A percentile compares a stretch with the other conserved stretches of the same genome.
Evolutionary conservation across 2,888 invertebrate genomes (phyloP).

Genomic region (Salticus scenicus): DNA sequence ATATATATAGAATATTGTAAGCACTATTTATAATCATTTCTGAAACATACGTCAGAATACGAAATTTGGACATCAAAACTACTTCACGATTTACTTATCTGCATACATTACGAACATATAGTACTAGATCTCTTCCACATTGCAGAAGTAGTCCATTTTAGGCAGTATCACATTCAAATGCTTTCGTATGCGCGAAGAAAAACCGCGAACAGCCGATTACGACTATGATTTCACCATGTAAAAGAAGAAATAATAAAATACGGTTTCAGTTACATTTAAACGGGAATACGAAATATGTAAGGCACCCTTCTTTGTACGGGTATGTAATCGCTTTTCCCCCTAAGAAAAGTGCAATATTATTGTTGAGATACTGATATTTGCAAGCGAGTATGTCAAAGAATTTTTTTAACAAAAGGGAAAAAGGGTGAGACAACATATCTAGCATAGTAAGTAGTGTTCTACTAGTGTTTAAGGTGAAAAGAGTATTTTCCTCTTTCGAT

Average conservation of each 20-base stretch:
- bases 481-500: too few relatives aligned
- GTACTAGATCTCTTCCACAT: neutral
- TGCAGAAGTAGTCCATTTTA: neutral
- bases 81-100: too few relatives aligned
- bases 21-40: too few relatives aligned
- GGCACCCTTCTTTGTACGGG: too few relatives aligned
- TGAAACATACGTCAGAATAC: too few relatives aligned
- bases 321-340: too few relatives aligned
- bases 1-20: too few relatives aligned
- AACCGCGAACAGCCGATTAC: constrained; percentile 32
- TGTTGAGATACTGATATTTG: constrained; percentile 60
- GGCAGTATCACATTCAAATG: constrained; percentile 34
- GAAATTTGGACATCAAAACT: too few relatives aligned
- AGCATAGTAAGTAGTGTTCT: constrained; percentile 46
- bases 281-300: constrained; percentile 39
- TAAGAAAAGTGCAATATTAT: constrained; percentile 32
- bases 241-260: constrained; percentile 38
- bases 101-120: too few relatives aligned
- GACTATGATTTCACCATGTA: constrained; percentile 1
- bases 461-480: constrained; percentile 16
- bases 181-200: neutral
- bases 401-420: neutral
- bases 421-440: neutral
- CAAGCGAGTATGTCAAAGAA: constrained; percentile 3
- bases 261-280: constrained; percentile 43